phyloP scores from a whole-genome alignment of 1,140 invertebrate species.

The Helicoverpa zea region DNA sequence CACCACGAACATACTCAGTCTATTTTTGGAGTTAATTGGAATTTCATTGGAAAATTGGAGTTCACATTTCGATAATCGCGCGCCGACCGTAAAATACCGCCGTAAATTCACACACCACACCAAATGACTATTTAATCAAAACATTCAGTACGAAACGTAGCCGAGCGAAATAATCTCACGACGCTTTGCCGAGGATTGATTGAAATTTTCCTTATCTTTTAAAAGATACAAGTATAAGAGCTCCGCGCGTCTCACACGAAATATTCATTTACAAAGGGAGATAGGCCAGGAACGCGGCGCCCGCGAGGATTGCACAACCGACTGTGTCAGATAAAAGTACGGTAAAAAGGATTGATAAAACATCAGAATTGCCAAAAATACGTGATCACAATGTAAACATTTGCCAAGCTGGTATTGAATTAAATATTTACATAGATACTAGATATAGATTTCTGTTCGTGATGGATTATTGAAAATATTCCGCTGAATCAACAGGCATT shows the following conservation, averaged over 20 bases:
- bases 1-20: no score
- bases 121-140: constrained; percentile 11
- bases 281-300: constrained; percentile 18
- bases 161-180: not conserved
- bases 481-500: not conserved
- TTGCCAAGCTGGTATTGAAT: not conserved
- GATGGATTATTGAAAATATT: not conserved
- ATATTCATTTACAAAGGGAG: constrained; percentile 37
- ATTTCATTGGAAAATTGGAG: no score
- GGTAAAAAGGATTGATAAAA: constrained; percentile 30
- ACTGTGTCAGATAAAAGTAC: constrained; percentile 32
- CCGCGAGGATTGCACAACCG: constrained; percentile 19
- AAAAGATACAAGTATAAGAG: constrained; percentile 39
- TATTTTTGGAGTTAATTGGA: no score
- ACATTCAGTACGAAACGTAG: constrained; percentile 18
- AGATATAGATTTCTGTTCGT: not conserved
- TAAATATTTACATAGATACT: constrained; percentile 14
- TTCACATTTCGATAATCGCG: no score
- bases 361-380: constrained; percentile 12
- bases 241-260: constrained; percentile 24
- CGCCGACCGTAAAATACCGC: not conserved
- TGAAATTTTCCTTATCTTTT: constrained; percentile 39
- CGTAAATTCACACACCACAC: not conserved
- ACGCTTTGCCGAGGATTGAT: constrained; percentile 32
- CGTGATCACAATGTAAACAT: constrained; percentile 18